Evolutionary conservation across 2,888 invertebrate species (phyloP).

Genomic region (Maniola hyperantus): DNA sequence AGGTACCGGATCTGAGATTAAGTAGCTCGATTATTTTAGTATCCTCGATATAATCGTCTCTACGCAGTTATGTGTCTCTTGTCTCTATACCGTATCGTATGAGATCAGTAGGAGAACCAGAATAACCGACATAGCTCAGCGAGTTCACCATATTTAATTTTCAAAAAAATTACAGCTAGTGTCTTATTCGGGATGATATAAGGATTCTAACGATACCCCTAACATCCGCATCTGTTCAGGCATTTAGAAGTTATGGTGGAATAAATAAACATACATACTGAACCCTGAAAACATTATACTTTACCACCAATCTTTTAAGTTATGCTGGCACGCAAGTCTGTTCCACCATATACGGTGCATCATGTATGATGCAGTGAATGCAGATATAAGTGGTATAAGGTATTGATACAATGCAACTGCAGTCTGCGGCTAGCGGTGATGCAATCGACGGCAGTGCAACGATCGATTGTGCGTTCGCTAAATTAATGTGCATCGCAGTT

Average conservation of each 20-base stretch:
- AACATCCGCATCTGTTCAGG: no score
- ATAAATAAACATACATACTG: no score
- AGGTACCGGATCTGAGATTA: slow-evolving; percentile 12
- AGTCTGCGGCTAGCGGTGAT: slow-evolving; percentile 22
- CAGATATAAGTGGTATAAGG: not conserved
- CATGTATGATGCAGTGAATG: not conserved
- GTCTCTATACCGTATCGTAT: no score
- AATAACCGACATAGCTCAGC: no score
- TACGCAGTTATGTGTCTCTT: no score
- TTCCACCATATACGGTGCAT: slow-evolving; percentile 13
- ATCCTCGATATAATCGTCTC: not conserved
- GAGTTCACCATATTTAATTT: no score
- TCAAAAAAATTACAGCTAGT: no score
- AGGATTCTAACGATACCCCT: no score
- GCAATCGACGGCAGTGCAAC: slow-evolving; percentile 30
- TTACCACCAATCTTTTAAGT: not conserved
- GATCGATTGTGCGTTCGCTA: slow-evolving; percentile 21
- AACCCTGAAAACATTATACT: no score
- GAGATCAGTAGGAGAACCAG: no score
- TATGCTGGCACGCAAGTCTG: not conserved
- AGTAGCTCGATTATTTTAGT: not conserved
- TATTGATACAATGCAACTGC: slow-evolving; percentile 5
- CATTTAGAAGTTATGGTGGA: no score
- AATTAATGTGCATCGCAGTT: slow-evolving; percentile 23
- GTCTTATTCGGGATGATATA: no score